A percentile compares a stretch with the other conserved stretches of the same genome.
phyloP scores from a whole-genome alignment of 2,113 vertebrate species.

The Cyphomyrus plagiostoma region DNA sequence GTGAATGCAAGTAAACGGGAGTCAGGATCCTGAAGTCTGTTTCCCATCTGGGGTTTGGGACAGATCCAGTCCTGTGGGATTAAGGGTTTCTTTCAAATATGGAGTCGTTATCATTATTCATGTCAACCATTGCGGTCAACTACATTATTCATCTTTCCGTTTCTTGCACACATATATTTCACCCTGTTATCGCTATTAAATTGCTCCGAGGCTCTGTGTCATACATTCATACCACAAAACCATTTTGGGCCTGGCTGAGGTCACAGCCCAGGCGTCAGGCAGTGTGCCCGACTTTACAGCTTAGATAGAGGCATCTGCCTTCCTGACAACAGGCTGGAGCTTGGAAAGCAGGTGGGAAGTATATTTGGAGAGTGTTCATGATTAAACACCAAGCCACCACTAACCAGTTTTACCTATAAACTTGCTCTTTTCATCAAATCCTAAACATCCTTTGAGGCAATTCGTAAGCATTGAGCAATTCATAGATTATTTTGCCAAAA shows the following conservation, averaged over 20 bases:
- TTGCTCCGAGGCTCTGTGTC: neutral
- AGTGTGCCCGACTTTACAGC: neutral
- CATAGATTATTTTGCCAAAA: neutral
- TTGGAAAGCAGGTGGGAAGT: neutral
- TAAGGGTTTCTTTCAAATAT: neutral
- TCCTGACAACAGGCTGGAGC: neutral
- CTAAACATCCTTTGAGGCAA: neutral
- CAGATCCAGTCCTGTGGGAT: neutral
- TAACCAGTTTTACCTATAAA: neutral
- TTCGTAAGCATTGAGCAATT: neutral
- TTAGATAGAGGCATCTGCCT: neutral
- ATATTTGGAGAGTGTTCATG: neutral
- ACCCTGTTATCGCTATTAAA: neutral
- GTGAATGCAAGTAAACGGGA: neutral
- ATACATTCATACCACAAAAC: neutral
- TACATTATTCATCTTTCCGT: neutral
- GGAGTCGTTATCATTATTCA: neutral
- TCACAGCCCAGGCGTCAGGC: neutral
- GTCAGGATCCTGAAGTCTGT: neutral
- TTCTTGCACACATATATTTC: neutral
- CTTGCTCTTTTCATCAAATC: neutral
- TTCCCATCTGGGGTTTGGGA: neutral
- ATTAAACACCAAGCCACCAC: neutral
- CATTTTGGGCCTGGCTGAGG: neutral
- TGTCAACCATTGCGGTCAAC: neutral